phyloP scores from a whole-genome alignment of 1,140 invertebrate species.

The Centruroides sculpturatus region DNA sequence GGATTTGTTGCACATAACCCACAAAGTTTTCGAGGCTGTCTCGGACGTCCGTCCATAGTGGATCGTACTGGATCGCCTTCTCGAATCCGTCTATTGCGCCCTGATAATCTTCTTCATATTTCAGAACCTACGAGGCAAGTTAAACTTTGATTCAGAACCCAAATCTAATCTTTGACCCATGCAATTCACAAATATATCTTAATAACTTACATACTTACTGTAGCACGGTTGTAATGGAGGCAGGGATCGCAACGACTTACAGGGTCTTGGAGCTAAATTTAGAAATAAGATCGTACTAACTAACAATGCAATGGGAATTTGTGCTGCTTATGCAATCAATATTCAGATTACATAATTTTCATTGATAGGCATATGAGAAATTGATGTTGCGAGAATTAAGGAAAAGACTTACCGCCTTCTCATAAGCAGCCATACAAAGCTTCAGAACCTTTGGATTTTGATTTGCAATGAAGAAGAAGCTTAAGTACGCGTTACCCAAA shows the following conservation, averaged over 20 bases:
- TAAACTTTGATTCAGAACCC: slow-evolving; percentile 43
- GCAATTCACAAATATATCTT: slow-evolving; percentile 5
- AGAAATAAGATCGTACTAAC: neutral
- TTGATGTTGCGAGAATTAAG: no score
- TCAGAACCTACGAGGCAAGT: slow-evolving; percentile 41
- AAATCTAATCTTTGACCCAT: slow-evolving; percentile 18
- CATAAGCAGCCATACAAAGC: slow-evolving; percentile 62
- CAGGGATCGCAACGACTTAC: slow-evolving; percentile 55
- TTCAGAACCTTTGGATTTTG: slow-evolving; percentile 57
- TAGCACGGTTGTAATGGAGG: slow-evolving; percentile 70
- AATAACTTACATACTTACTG: slow-evolving; percentile 39
- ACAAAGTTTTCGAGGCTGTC: slow-evolving; percentile 44
- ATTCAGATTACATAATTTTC: neutral
- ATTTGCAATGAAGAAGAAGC: slow-evolving; percentile 56
- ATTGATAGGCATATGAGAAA: no score
- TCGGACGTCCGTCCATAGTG: slow-evolving; percentile 50
- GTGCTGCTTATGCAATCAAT: neutral
- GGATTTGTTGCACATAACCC: slow-evolving; percentile 49
- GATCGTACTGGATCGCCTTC: slow-evolving; percentile 49
- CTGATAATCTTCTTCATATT: slow-evolving; percentile 64
- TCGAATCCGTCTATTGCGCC: slow-evolving; percentile 51
- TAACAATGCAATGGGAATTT: no score
- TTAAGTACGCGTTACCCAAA: slow-evolving; percentile 70
- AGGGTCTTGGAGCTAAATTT: slow-evolving; percentile 34
- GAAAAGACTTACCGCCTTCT: slow-evolving; percentile 48